Evolutionary conservation across 2,888 invertebrate genomes (phyloP), one percentile per base, ranked within the genome.

Genomic region (Dione juno): DNA sequence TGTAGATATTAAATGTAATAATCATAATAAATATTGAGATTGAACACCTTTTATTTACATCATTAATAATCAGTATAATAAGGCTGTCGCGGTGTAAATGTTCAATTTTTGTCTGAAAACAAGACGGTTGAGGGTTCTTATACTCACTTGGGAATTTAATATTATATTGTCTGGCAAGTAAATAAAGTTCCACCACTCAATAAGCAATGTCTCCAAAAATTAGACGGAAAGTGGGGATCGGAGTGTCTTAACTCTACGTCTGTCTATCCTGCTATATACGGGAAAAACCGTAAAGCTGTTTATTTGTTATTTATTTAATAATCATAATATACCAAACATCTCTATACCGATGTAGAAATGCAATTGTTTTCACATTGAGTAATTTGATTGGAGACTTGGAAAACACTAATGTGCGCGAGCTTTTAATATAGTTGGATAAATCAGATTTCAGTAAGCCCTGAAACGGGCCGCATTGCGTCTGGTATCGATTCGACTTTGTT

Each of bases 401-500:
- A 21, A 54, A 16, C 45, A 53, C 19, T 43, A 54, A 69, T 16
- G 40, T 57, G 54, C 21, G 52, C 48, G 43, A 43, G 53, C 14
- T 63, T 57, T 63, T 64, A 69, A 58, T 72, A 63, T 67, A 74
- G 57, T 68, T 66, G 28, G 52, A 21, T 57, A 69, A 70, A 70
- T 67, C n/a, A 48, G 66, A 73, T 74, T 73, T 68, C 71, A 69
- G 37, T 58, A 66, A 71, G 75, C 67, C 72, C 72, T 73, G 70
- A 74, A 66, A 72, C 69, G 37, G 71, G 71, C 80, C 78, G 81
- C 80, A 82, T 75, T 81, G 81, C 81, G 81, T 76, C 79, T 69
- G 68, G 69, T 79, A 82, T 82, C 75, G 80, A 81, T 82, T 81
- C 66, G 67, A 77, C 71, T 71, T 73, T 68, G 75, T 69, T 80